phyloP scores from a whole-genome alignment of 1,140 invertebrate species.

The Achatina immaculata region DNA sequence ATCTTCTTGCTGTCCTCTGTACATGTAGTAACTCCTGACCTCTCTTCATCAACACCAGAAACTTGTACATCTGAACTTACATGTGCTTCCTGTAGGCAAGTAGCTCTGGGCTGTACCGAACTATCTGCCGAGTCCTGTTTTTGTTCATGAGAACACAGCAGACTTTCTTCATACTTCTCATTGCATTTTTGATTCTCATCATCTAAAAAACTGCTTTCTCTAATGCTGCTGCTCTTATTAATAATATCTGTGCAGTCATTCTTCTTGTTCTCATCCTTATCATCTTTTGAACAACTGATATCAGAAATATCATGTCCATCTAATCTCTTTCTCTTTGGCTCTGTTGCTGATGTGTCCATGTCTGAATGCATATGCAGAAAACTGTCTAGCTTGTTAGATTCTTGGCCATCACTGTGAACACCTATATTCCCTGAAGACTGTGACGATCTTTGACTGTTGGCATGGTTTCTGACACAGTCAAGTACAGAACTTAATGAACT shows the following conservation, averaged over 20 bases:
- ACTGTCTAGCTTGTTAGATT: neutral
- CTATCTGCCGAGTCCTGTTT: neutral
- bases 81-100: neutral
- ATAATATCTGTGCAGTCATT: neutral
- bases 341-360: neutral
- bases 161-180: neutral
- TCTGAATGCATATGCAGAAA: neutral
- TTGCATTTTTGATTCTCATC: neutral
- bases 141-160: neutral
- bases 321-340: constrained; percentile 7
- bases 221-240: neutral
- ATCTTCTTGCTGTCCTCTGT: neutral
- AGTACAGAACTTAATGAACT: neutral
- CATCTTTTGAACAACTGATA: neutral
- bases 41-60: neutral
- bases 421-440: neutral
- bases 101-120: neutral
- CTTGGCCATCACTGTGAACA: neutral
- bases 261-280: neutral
- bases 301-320: neutral
- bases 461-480: neutral
- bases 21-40: neutral
- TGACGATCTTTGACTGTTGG: neutral
- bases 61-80: neutral
- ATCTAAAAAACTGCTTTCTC: neutral